Percentiles rank a stretch among this genome's conserved stretches.
Evolutionary conservation across 2,113 vertebrate species (phyloP).

Genomic region (Lates calcarifer): DNA sequence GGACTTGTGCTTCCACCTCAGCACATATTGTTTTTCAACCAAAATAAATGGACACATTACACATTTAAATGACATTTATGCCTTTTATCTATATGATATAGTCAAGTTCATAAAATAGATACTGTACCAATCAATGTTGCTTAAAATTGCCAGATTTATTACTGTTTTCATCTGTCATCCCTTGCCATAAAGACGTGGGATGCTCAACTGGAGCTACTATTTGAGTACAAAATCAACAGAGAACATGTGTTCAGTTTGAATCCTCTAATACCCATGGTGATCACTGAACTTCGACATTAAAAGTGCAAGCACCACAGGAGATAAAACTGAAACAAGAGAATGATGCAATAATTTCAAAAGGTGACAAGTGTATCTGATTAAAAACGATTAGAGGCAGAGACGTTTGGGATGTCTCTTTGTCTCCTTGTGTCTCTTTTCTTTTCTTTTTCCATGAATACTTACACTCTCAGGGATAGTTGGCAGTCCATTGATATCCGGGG

Average conservation of each 20-base stretch:
- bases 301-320: conserved; percentile 65
- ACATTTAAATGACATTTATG: neutral
- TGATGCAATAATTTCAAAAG: conserved; percentile 81
- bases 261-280: conserved; percentile 51
- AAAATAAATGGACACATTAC: conserved; percentile 4
- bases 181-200: conserved; percentile 21
- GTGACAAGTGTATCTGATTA: conserved; percentile 79
- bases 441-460: conserved; percentile 83
- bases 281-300: conserved; percentile 68
- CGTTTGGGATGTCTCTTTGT: conserved; percentile 70
- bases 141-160: neutral
- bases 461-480: conserved; percentile 99
- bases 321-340: conserved; percentile 69
- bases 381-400: conserved; percentile 73
- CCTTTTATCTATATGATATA: neutral
- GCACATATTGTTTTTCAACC: conserved; percentile 12
- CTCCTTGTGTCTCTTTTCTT: conserved; percentile 46
- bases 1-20: conserved; percentile 11
- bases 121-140: neutral
- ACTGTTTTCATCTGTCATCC: conserved; percentile 5
- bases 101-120: conserved; percentile 3
- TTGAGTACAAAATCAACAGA: conserved; percentile 58
- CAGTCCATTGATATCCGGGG: conserved; percentile 95
- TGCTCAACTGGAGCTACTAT: conserved; percentile 22
- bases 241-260: conserved; percentile 48